phyloP scores from a whole-genome alignment of 2,888 invertebrate genomes.

The Deilephila elpenor region DNA sequence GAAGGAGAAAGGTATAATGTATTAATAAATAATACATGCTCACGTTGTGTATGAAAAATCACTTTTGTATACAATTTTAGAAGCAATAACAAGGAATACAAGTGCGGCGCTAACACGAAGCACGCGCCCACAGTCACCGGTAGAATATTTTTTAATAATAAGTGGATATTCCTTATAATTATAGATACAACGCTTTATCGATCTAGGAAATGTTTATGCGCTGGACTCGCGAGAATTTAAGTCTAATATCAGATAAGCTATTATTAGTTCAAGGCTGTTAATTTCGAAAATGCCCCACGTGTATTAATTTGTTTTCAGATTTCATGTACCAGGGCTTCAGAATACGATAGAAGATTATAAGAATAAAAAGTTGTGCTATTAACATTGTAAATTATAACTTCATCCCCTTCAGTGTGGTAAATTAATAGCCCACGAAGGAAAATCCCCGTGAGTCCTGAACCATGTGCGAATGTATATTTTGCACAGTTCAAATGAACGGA shows the following conservation, averaged over 20 bases:
- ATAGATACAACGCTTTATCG: too few relatives aligned
- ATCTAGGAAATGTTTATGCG: too few relatives aligned
- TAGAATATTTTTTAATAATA: too few relatives aligned
- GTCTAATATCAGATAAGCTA: too few relatives aligned
- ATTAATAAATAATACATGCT: conserved; percentile 21
- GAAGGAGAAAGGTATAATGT: conserved; percentile 38
- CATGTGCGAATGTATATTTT: neutral
- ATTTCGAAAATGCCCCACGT: neutral
- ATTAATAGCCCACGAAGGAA: neutral
- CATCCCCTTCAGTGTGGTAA: neutral
- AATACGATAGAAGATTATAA: neutral
- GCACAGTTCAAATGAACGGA: neutral
- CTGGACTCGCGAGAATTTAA: too few relatives aligned
- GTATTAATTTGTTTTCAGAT: neutral
- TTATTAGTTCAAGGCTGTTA: too few relatives aligned
- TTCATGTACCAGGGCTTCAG: neutral
- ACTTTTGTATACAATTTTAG: conserved; percentile 14
- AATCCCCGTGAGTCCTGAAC: conserved; percentile 2
- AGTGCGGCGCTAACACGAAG: neutral
- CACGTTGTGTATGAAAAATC: conserved; percentile 9
- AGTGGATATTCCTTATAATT: too few relatives aligned
- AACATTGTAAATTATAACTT: neutral
- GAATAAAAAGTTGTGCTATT: neutral
- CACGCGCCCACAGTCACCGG: too few relatives aligned
- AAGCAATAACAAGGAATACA: neutral